Percentiles rank a stretch among this genome's conserved stretches.
phyloP scores from a whole-genome alignment of 2,797 vertebrate species.

The Melanotaenia boesemani region DNA sequence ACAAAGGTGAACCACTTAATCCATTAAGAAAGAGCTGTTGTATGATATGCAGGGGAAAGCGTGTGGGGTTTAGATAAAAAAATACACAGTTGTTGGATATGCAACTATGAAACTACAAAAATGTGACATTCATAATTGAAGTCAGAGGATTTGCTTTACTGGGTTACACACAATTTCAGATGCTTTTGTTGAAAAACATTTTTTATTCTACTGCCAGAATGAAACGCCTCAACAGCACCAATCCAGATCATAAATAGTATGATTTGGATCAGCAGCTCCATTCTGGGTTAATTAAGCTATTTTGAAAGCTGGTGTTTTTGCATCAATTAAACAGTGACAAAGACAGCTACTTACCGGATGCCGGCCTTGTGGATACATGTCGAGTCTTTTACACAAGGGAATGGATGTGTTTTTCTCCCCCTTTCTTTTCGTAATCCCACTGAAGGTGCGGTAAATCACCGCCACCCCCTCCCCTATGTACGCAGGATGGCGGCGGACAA shows the following conservation, averaged over 20 bases:
- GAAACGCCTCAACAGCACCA: constrained; percentile 31
- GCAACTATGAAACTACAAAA: constrained; percentile 1
- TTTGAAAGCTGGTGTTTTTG: constrained; percentile 53
- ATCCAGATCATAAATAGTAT: constrained; percentile 67
- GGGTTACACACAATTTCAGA: constrained; percentile 33
- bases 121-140: constrained; percentile 4
- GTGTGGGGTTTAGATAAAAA: background rate
- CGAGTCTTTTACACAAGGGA: constrained; percentile 70
- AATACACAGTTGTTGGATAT: background rate
- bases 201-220: constrained; percentile 31
- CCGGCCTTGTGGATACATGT: constrained; percentile 96
- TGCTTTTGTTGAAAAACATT: constrained; percentile 41
- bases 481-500: constrained; percentile 83
- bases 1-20: constrained; percentile 66
- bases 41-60: background rate
- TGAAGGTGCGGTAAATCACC: constrained; percentile 79
- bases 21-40: constrained; percentile 41
- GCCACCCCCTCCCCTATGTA: constrained; percentile 74
- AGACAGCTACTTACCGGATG: constrained; percentile 90
- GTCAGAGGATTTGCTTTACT: constrained; percentile 27
- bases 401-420: constrained; percentile 55
- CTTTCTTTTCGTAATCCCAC: constrained; percentile 68
- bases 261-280: constrained; percentile 68
- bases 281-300: constrained; percentile 62
- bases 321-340: constrained; percentile 61